A percentile compares a stretch with the other conserved stretches of the same genome.
Evolutionary conservation across 2,888 invertebrate species (phyloP).

Genomic region (Protonemura montana): DNA sequence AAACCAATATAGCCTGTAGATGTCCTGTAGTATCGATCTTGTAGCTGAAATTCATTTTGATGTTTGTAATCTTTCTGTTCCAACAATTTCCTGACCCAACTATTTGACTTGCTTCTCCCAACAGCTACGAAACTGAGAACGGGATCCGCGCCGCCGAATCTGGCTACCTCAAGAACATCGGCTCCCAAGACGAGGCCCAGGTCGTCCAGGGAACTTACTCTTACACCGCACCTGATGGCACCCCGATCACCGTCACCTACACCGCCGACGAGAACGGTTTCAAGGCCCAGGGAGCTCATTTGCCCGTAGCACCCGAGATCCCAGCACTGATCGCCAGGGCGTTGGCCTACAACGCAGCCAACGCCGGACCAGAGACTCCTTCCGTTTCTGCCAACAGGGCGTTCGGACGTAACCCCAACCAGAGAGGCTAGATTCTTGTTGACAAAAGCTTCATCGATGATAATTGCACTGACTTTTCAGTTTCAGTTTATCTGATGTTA

Average conservation of each 20-base stretch:
- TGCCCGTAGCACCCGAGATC: constrained; percentile 68
- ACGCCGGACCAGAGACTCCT: constrained; percentile 54
- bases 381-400: neutral
- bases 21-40: too few relatives aligned
- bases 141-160: constrained; percentile 68
- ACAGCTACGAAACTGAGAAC: constrained; percentile 70
- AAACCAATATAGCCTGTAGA: too few relatives aligned
- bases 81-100: too few relatives aligned
- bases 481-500: too few relatives aligned
- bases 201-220: constrained; percentile 63
- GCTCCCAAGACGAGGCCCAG: constrained; percentile 61
- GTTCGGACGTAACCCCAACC: too few relatives aligned
- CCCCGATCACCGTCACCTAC: constrained; percentile 64
- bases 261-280: constrained; percentile 68
- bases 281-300: constrained; percentile 64
- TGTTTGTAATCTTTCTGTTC: too few relatives aligned
- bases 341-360: constrained; percentile 60
- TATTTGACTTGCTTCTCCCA: constrained; percentile 12
- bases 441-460: neutral
- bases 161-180: constrained; percentile 65
- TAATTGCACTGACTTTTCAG: too few relatives aligned
- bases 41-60: too few relatives aligned
- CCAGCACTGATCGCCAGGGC: constrained; percentile 64
- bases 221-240: constrained; percentile 67
- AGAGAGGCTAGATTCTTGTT: neutral